phyloP scores from a whole-genome alignment of 2,113 vertebrate species.

The Hippocampus comes region DNA sequence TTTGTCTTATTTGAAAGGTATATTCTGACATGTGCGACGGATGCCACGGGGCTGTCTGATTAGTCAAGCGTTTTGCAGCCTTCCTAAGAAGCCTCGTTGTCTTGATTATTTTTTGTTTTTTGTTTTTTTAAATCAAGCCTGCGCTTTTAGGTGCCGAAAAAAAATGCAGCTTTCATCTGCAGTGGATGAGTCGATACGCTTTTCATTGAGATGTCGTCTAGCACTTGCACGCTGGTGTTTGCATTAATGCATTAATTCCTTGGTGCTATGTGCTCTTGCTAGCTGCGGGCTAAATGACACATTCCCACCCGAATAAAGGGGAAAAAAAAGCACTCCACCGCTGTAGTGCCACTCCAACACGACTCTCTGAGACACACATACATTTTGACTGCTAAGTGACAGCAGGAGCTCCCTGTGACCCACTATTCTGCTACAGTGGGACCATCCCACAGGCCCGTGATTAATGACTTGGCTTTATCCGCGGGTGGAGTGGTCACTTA shows the following conservation, averaged over 20 bases:
- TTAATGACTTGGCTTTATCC: constrained; percentile 68
- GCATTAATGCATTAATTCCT: constrained; percentile 63
- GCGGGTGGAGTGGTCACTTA: constrained; percentile 61
- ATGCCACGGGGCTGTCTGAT: constrained; percentile 50
- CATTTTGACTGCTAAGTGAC: constrained; percentile 70
- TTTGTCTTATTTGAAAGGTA: constrained; percentile 32
- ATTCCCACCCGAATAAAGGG: constrained; percentile 42
- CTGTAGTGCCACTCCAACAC: constrained; percentile 34
- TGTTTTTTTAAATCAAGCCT: constrained; percentile 39
- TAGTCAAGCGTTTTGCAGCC: constrained; percentile 16
- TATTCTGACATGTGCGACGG: constrained; percentile 29
- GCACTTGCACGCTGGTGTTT: constrained; percentile 50
- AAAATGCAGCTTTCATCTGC: constrained; percentile 53
- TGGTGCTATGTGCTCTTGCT: constrained; percentile 46
- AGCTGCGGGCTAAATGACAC: constrained; percentile 60
- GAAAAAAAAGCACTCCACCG: constrained; percentile 33
- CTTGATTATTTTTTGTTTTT: constrained; percentile 40
- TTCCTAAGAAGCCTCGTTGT: constrained; percentile 32
- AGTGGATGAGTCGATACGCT: constrained; percentile 49
- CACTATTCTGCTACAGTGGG: constrained; percentile 72
- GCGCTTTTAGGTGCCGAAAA: background rate
- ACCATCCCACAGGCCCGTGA: constrained; percentile 66
- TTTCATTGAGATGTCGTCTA: constrained; percentile 59
- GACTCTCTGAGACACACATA: constrained; percentile 12
- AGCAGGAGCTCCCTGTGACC: constrained; percentile 73